Evolutionary conservation across 2,113 vertebrate genomes (phyloP), one percentile per base, ranked within the genome.

Genomic region (Larimichthys polyactis): DNA sequence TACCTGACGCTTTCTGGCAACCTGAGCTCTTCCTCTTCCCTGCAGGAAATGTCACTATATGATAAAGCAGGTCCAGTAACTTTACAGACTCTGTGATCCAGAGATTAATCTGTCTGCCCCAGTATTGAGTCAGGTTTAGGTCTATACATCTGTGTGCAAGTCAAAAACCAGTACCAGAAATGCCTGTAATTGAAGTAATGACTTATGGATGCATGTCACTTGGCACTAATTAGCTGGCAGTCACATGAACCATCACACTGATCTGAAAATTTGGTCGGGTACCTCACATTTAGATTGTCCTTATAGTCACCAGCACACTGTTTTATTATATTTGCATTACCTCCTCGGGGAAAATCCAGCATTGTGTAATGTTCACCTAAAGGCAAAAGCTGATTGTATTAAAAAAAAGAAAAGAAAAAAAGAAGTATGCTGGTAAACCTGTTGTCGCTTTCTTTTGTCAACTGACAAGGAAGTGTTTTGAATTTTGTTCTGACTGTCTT

Each of bases 391-490:
- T 46, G 19, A 2, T 5, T 64, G 32, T 3, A 32, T 27, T 27
- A 2, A 27, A 27, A 27, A 27, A 4, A 55, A 36, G n/a, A 36
- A 55, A 36, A 7, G 6, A 15, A 27, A 27, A 24, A 24, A 24
- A 24, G 24, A 24, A 24, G 32, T 62, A 70, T 78, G 78, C 79
- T 51, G 62, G 52, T 27, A 24, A 86, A 86, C 87, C 75, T 6
- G 83, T 86, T 59, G 5, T 58, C 15, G 57, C 48, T 87, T 83
- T 71, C 80, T 81, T 46, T 0, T 80, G 19, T 57, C 7, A 19
- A 3, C 16, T 6, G 3, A 78, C 40, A 78, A 77, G 81, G 84
- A 89, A 82, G 62, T 81, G 3, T 24, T 4, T 54, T 54, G 36
- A 52, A n/a, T 14, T 29, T 1, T 22, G 1, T 79, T 11, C 5